These are phyloP conservation scores for Theodoxus fluviatilis DNA, from an alignment of 2,888 invertebrate genomes.

Conservation along the genomic window DNA sequence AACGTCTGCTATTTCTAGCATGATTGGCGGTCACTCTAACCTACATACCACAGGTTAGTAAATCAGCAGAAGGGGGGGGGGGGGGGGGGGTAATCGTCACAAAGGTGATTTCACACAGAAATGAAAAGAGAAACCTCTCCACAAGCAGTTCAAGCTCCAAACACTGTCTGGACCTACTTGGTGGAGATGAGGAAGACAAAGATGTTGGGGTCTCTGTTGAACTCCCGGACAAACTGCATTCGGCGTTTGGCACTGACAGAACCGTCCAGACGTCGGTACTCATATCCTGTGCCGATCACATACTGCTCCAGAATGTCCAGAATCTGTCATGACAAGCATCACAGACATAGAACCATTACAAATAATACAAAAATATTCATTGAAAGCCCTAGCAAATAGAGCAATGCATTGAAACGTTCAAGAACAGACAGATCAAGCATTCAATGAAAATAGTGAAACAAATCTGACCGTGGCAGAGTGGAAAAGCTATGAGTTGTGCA, in stretches of 20 bases:
- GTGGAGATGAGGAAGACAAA: constrained; percentile 62
- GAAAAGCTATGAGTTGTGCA: background rate
- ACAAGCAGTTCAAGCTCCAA: too few species aligned
- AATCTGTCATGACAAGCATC: constrained; percentile 42
- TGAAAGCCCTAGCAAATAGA: too few species aligned
- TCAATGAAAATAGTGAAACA: too few species aligned
- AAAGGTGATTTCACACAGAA: background rate
- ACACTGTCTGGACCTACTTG: constrained; percentile 57
- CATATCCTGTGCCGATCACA: constrained; percentile 55
- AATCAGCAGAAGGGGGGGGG: too few species aligned
- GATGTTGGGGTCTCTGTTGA: constrained; percentile 57
- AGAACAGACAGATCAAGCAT: too few species aligned
- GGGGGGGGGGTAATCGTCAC: too few species aligned
- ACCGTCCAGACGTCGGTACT: constrained; percentile 61
- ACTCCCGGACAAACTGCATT: constrained; percentile 53
- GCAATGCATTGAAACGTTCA: too few species aligned
- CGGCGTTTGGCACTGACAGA: constrained; percentile 45
- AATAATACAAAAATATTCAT: too few species aligned
- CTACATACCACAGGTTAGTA: too few species aligned
- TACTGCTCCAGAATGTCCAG: constrained; percentile 62
- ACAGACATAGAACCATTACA: background rate
- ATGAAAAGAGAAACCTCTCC: background rate
- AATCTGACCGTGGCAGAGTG: too few species aligned
- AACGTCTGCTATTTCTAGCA: too few species aligned
- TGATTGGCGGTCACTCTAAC: too few species aligned